These are phyloP conservation scores for Passer montanus DNA, from an alignment of 2,113 vertebrate genomes.

Conservation along the genomic window DNA sequence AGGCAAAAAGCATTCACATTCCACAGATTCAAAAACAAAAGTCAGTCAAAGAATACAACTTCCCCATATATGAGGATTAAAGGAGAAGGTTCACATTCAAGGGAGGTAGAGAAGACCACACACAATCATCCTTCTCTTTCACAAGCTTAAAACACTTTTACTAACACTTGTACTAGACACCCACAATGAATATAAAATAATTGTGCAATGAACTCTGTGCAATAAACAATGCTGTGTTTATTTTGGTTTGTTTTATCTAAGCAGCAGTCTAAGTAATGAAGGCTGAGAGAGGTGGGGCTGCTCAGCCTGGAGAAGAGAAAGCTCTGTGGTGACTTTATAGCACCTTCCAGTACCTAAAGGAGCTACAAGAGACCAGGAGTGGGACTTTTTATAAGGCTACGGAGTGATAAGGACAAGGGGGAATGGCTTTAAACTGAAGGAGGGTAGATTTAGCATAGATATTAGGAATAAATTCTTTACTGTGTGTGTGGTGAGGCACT, in stretches of 20 bases:
- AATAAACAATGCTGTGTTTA: neutral
- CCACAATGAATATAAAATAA: neutral
- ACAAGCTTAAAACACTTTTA: neutral
- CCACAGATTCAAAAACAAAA: neutral
- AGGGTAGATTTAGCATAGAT: neutral
- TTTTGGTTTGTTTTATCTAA: neutral
- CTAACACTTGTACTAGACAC: neutral
- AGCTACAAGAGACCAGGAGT: neutral
- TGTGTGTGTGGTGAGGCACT: neutral
- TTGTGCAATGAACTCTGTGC: neutral
- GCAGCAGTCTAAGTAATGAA: neutral
- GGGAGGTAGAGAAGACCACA: rapidly evolving
- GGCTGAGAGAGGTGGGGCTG: neutral
- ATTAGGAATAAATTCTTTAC: neutral
- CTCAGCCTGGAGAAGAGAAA: neutral
- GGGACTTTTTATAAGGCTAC: neutral
- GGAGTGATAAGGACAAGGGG: neutral
- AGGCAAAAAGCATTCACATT: neutral
- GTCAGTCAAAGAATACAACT: neutral
- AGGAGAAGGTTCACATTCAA: neutral
- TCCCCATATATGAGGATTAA: neutral
- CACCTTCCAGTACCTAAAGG: neutral
- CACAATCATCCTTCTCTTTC: neutral
- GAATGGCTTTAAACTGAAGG: neutral
- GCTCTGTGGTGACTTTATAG: neutral